Evolutionary conservation across 35 echinoderm and acorn worm genomes (phyloP).

Genomic region (Acanthaster planci): DNA sequence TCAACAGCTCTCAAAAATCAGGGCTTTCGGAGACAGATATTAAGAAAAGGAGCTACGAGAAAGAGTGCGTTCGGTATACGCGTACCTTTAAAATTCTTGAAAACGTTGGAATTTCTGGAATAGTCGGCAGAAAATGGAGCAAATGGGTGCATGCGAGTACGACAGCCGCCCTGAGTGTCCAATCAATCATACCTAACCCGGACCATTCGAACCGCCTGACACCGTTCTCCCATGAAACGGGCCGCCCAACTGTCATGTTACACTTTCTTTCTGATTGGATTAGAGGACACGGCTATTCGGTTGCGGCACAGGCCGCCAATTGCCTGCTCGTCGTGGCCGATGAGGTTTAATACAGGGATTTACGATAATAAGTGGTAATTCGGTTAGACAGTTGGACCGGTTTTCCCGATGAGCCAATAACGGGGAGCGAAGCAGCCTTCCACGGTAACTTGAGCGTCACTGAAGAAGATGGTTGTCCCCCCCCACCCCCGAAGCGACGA

Average conservation of each 20-base stretch:
- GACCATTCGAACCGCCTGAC: background rate
- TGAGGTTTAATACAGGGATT: background rate
- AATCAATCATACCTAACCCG: background rate
- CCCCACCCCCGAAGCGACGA: no score
- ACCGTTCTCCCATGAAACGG: background rate
- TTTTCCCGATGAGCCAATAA: no score
- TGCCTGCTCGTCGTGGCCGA: background rate
- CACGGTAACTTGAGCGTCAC: no score
- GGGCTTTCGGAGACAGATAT: no score
- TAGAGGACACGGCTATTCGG: background rate
- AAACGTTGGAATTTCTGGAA: no score
- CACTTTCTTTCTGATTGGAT: slow-evolving; percentile 28
- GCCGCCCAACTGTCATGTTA: slow-evolving; percentile 22
- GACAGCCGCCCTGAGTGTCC: background rate
- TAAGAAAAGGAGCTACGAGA: no score
- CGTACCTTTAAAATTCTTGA: no score
- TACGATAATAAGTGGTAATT: background rate
- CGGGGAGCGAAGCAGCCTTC: no score
- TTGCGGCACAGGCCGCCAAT: background rate
- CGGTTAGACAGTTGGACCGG: background rate
- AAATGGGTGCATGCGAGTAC: background rate
- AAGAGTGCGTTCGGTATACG: no score
- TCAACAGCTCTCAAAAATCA: no score
- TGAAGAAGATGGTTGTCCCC: no score
- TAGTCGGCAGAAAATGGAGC: no score